Percentiles rank a stretch among this genome's conserved stretches.
Evolutionary conservation across 1,140 invertebrate species (phyloP).

Genomic region (Oscheius sp.): DNA sequence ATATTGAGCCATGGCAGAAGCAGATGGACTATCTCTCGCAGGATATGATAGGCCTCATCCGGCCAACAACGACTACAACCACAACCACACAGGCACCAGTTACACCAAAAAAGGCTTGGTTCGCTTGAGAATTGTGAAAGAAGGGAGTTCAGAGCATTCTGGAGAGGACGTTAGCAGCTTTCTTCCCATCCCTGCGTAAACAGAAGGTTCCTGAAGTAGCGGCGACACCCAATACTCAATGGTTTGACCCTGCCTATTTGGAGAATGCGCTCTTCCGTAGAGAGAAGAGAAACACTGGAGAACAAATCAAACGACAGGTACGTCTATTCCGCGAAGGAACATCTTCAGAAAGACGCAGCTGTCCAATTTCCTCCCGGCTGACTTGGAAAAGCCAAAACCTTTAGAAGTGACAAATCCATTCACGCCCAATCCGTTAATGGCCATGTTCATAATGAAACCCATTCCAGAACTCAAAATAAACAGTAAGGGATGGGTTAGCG

Average conservation of each 20-base stretch:
- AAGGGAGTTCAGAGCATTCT: not conserved
- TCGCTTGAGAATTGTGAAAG: not conserved
- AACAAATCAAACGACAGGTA: not conserved
- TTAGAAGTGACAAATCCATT: slow-evolving; percentile 30
- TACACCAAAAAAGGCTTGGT: not conserved
- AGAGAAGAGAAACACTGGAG: not conserved
- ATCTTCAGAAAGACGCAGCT: not conserved
- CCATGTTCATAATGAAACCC: slow-evolving; percentile 35
- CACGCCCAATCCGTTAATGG: slow-evolving; percentile 40
- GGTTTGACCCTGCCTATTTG: not conserved
- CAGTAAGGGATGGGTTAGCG: not conserved
- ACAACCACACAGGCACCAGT: slow-evolving; percentile 4
- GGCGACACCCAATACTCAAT: not conserved
- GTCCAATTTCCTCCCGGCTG: not conserved
- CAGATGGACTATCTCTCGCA: slow-evolving; percentile 25
- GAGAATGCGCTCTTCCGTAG: slow-evolving; percentile 7
- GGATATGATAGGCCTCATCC: not conserved
- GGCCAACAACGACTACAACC: slow-evolving; percentile 20
- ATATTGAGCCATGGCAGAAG: slow-evolving; percentile 34
- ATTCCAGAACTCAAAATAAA: not conserved
- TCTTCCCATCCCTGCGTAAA: not conserved
- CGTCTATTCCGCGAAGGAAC: too few relatives aligned
- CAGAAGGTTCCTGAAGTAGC: not conserved
- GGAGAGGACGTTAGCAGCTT: not conserved
- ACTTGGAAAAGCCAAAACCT: not conserved